Conservation (phyloP, 2,888 invertebrate species). For the Orchesellides sinensis region DNA sequence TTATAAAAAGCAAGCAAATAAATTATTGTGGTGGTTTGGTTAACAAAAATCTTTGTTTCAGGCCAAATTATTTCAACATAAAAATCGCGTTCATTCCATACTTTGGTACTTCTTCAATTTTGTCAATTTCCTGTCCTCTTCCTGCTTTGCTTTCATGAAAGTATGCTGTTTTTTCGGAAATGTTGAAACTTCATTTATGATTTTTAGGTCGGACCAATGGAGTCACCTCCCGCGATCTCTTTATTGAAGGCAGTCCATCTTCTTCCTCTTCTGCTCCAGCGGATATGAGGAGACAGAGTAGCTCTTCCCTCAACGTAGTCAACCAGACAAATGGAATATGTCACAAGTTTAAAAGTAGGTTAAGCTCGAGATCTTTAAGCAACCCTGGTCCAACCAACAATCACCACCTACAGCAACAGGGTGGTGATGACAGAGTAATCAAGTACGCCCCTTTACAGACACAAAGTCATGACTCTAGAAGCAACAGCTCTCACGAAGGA, state of each 20-base stretch:
- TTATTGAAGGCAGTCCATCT: not conserved
- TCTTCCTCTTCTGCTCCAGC: not conserved
- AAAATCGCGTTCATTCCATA: too few relatives aligned
- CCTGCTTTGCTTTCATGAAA: too few relatives aligned
- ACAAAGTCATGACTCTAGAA: constrained; percentile 43
- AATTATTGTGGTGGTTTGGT: too few relatives aligned
- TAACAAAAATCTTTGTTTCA: too few relatives aligned
- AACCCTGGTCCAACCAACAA: constrained; percentile 15
- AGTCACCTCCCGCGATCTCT: constrained; percentile 29
- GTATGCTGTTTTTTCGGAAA: too few relatives aligned
- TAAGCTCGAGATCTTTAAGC: constrained; percentile 47
- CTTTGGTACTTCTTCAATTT: too few relatives aligned
- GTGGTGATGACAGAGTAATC: constrained; percentile 52
- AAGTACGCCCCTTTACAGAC: constrained; percentile 59
- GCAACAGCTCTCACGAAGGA: constrained; percentile 52
- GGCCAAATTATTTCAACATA: too few relatives aligned
- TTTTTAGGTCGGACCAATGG: too few relatives aligned
- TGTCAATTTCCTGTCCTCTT: too few relatives aligned
- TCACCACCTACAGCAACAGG: constrained; percentile 10
- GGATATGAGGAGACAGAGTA: not conserved
- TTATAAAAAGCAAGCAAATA: too few relatives aligned
- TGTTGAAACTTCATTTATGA: too few relatives aligned
- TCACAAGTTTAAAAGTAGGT: constrained; percentile 21
- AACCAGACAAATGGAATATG: constrained; percentile 16
- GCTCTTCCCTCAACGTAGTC: not conserved